A percentile compares a stretch with the other conserved stretches of the same genome.
phyloP scores from a whole-genome alignment of 1,140 invertebrate genomes.

The Portunus trituberculatus region DNA sequence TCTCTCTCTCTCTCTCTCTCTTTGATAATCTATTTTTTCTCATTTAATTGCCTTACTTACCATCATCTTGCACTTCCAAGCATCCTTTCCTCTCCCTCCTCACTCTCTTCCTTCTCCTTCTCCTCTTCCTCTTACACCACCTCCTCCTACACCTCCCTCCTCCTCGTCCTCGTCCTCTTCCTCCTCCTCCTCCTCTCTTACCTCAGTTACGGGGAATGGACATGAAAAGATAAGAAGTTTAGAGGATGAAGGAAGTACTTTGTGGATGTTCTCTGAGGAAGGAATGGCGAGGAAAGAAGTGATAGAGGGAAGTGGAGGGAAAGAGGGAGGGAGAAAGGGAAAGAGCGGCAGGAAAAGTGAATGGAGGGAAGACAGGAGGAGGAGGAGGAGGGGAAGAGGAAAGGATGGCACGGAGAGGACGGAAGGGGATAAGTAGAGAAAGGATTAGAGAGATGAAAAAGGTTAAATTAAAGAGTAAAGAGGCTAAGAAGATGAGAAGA shows the following conservation, averaged over 20 bases:
- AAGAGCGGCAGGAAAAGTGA: not conserved
- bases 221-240: slow-evolving; percentile 24
- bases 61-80: not conserved
- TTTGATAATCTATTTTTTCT: not conserved
- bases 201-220: not conserved
- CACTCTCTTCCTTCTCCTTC: not conserved
- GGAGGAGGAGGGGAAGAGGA: not conserved
- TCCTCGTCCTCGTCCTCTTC: not conserved
- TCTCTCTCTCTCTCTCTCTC: slow-evolving; percentile 20
- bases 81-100: not conserved
- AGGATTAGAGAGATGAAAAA: not conserved
- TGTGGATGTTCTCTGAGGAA: not conserved
- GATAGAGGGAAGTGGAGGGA: not conserved
- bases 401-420: not conserved
- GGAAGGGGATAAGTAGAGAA: too few relatives aligned
- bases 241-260: slow-evolving; percentile 12
- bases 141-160: not conserved
- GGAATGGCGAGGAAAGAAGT: not conserved
- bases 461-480: not conserved
- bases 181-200: not conserved
- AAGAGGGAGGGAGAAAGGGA: not conserved
- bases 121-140: too few relatives aligned
- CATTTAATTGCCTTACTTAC: not conserved
- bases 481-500: not conserved
- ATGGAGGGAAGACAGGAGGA: not conserved